Conservation (phyloP, 1,140 invertebrate species). For the Agrilus planipennis region DNA sequence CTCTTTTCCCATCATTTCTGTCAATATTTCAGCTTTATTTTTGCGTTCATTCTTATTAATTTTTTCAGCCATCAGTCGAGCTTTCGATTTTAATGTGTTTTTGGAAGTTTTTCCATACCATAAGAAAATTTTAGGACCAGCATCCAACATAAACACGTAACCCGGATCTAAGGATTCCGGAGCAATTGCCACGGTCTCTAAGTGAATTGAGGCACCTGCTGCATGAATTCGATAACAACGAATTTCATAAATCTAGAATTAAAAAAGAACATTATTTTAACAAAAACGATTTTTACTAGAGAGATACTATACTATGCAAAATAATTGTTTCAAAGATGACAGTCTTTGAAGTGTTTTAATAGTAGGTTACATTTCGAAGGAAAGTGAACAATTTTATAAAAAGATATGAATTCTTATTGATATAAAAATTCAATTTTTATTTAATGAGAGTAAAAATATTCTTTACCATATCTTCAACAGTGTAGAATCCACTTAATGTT, state of each 20-base stretch:
- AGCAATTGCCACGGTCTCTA: conserved; percentile 75
- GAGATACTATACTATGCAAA: too few species aligned
- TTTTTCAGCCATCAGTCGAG: conserved; percentile 91
- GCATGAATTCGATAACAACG: conserved; percentile 85
- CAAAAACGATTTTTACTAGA: too few species aligned
- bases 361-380: too few species aligned
- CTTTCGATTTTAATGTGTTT: conserved; percentile 90
- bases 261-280: too few species aligned
- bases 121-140: conserved; percentile 75
- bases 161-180: conserved; percentile 71
- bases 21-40: conserved; percentile 82
- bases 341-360: too few species aligned
- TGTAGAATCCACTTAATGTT: conserved; percentile 94
- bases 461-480: conserved; percentile 76
- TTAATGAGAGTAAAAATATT: too few species aligned
- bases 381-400: too few species aligned
- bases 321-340: too few species aligned
- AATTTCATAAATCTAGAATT: conserved; percentile 59
- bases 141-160: conserved; percentile 88
- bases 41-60: conserved; percentile 99
- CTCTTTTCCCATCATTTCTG: conserved; percentile 73
- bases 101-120: conserved; percentile 91
- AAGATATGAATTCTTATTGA: too few species aligned
- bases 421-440: too few species aligned
- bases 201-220: conserved; percentile 75